A percentile compares a stretch with the other conserved stretches of the same genome.
These are phyloP conservation scores for Apantesis nais DNA, from an alignment of 2,888 invertebrate genomes.

Conservation along the genomic window DNA sequence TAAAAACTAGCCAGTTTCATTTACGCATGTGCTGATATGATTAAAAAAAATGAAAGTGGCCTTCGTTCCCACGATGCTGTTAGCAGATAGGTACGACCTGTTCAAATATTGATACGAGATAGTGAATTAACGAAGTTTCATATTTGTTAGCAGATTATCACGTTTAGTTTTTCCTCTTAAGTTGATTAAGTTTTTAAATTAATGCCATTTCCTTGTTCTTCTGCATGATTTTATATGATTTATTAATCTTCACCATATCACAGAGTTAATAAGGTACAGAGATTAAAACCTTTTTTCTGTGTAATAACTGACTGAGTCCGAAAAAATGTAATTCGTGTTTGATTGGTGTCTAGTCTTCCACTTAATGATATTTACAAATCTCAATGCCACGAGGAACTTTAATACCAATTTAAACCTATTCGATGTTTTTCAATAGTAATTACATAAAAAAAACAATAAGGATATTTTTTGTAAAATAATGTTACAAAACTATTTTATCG, in stretches of 20 bases:
- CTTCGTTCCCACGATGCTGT: conserved; percentile 71
- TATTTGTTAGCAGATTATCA: conserved; percentile 20
- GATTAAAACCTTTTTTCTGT: neutral
- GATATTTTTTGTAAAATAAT: neutral
- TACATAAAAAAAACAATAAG: neutral
- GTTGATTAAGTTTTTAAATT: conserved; percentile 3
- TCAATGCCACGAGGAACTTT: neutral
- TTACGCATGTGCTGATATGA: conserved; percentile 42
- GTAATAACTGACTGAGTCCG: neutral
- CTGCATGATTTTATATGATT: neutral
- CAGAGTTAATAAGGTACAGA: neutral
- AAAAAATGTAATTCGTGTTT: conserved; percentile 4
- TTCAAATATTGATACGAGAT: conserved; percentile 61
- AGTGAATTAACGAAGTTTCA: conserved; percentile 12
- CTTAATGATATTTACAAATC: neutral
- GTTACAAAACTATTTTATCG: neutral
- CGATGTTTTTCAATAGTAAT: neutral
- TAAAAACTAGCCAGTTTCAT: conserved; percentile 16
- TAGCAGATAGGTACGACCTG: conserved; percentile 39
- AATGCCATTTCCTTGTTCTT: conserved; percentile 8
- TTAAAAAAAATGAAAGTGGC: conserved; percentile 56
- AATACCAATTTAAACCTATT: neutral
- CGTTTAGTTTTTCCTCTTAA: conserved; percentile 16
- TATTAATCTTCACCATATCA: neutral
- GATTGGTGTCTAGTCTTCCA: conserved; percentile 3